phyloP scores from a whole-genome alignment of 1,140 invertebrate species.

The Copidosoma floridanum region DNA sequence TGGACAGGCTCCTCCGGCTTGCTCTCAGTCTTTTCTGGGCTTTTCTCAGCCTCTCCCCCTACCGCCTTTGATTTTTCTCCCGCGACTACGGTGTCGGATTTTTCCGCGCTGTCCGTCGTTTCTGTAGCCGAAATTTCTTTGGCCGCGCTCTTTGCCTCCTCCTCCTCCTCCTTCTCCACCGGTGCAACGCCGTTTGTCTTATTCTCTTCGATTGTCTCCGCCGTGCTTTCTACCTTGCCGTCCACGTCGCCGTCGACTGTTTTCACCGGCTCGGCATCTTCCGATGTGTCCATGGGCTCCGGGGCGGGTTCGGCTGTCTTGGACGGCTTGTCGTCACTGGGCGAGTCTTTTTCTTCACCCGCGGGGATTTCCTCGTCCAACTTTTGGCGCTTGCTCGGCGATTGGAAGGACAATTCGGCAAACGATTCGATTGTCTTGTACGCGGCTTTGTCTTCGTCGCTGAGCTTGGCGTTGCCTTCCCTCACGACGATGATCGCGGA shows the following conservation, averaged over 20 bases:
- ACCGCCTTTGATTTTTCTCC: slow-evolving; percentile 13
- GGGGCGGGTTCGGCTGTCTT: slow-evolving; percentile 10
- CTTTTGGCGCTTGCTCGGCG: slow-evolving; percentile 46
- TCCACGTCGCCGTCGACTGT: slow-evolving; percentile 17
- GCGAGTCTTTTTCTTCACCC: slow-evolving; percentile 31
- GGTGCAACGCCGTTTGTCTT: too few relatives aligned
- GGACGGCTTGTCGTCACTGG: not conserved
- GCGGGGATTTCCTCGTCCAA: slow-evolving; percentile 34
- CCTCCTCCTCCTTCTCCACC: slow-evolving; percentile 28
- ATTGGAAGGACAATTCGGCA: slow-evolving; percentile 52
- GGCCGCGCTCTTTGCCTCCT: slow-evolving; percentile 13
- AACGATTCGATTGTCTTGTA: slow-evolving; percentile 64
- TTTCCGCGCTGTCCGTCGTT: not conserved
- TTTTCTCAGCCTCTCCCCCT: too few relatives aligned
- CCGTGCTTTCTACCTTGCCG: slow-evolving; percentile 7
- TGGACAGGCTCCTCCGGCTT: not conserved
- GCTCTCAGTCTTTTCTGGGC: slow-evolving; percentile 16
- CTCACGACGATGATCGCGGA: slow-evolving; percentile 68
- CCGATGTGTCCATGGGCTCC: slow-evolving; percentile 46
- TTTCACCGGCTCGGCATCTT: slow-evolving; percentile 34
- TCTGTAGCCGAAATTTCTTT: slow-evolving; percentile 24
- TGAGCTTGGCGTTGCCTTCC: slow-evolving; percentile 72
- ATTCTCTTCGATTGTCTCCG: not conserved
- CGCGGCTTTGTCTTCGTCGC: slow-evolving; percentile 60
- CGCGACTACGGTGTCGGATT: not conserved